These are phyloP conservation scores for Notamacropus eugenii DNA, from an alignment of 2,797 vertebrate genomes.

Conservation along the genomic window DNA sequence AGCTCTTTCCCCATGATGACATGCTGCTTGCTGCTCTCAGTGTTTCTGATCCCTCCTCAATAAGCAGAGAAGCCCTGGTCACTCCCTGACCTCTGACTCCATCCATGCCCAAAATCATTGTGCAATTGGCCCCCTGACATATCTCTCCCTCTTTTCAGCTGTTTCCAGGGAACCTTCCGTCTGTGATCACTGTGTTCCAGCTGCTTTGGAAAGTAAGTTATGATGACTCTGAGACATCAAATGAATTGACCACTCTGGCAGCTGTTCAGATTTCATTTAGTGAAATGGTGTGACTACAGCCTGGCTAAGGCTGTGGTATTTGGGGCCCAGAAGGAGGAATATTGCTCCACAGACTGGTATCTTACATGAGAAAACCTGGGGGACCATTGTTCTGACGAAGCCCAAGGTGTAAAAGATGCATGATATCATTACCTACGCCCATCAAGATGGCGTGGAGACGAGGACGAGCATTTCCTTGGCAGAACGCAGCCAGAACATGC, in stretches of 20 bases:
- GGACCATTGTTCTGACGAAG: background rate
- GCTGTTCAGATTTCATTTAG: constrained; percentile 70
- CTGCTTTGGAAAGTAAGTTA: constrained; percentile 16
- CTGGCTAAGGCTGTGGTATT: constrained; percentile 41
- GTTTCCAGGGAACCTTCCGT: constrained; percentile 9
- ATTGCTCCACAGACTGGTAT: constrained; percentile 55
- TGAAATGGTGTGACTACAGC: background rate
- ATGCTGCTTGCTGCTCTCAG: background rate
- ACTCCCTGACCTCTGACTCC: background rate
- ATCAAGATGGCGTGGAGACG: background rate
- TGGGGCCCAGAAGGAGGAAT: constrained; percentile 47
- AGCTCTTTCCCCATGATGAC: background rate
- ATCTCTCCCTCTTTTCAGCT: background rate
- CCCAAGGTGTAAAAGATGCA: background rate
- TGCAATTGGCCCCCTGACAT: background rate
- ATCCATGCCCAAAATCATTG: background rate
- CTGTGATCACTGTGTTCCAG: background rate
- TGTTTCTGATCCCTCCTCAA: constrained; percentile 31
- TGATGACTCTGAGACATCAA: constrained; percentile 62
- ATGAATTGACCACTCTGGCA: constrained; percentile 63
- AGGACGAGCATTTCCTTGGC: background rate
- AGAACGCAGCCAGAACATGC: background rate
- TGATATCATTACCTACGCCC: fast-evolving
- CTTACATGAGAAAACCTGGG: constrained; percentile 40
- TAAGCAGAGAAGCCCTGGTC: background rate